Evolutionary conservation across 1,140 invertebrate species (phyloP).

Genomic region (Saccostrea echinata): DNA sequence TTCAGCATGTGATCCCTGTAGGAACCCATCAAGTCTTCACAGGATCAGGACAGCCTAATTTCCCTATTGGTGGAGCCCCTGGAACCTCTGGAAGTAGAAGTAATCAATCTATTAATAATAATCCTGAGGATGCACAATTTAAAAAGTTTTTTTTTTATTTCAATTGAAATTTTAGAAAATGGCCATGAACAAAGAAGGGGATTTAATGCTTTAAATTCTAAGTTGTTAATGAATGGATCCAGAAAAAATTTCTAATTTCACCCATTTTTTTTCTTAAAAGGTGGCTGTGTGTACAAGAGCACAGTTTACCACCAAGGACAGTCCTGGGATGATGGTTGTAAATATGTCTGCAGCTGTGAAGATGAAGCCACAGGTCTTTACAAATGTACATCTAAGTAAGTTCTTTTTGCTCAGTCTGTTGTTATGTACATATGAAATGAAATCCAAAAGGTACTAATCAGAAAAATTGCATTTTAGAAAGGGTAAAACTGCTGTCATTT

Average conservation of each 20-base stretch:
- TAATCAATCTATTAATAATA: conserved; percentile 43
- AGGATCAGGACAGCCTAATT: conserved; percentile 57
- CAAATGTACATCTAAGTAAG: conserved; percentile 52
- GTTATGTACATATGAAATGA: too few relatives aligned
- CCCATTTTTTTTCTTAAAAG: conserved; percentile 32
- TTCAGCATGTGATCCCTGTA: conserved; percentile 63
- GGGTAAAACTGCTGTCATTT: too few relatives aligned
- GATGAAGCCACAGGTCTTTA: conserved; percentile 58
- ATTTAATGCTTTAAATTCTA: background rate
- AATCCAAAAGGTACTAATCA: too few relatives aligned
- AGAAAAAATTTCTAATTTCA: too few relatives aligned
- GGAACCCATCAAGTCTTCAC: conserved; percentile 66
- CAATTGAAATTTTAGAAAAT: background rate
- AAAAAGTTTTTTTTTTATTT: background rate
- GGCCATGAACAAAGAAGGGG: background rate
- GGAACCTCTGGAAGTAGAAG: conserved; percentile 58
- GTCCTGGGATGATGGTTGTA: conserved; percentile 66
- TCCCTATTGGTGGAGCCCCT: conserved; percentile 28
- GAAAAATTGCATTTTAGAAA: too few relatives aligned
- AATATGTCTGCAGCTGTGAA: conserved; percentile 64
- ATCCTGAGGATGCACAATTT: background rate
- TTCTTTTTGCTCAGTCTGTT: background rate
- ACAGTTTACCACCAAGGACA: conserved; percentile 60
- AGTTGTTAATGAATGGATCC: too few relatives aligned
- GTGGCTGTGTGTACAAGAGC: conserved; percentile 64